phyloP scores from a whole-genome alignment of 2,113 vertebrate species.

The Rhea americana region DNA sequence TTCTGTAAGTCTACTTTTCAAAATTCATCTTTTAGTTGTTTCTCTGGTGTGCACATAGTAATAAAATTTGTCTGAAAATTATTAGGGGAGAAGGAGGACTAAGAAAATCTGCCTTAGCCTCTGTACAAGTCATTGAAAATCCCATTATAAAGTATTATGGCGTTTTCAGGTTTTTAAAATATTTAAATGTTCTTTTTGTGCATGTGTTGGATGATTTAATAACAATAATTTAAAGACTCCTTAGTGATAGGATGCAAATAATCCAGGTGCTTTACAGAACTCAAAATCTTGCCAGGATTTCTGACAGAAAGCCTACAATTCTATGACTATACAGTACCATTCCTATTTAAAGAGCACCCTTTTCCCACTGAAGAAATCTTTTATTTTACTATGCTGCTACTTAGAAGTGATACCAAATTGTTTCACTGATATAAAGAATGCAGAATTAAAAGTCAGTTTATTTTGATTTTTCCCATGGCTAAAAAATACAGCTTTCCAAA shows the following conservation, averaged over 20 bases:
- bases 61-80: neutral
- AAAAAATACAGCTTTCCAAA: constrained; percentile 53
- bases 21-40: neutral
- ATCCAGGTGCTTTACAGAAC: constrained; percentile 31
- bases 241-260: neutral
- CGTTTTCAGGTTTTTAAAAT: neutral
- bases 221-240: constrained; percentile 3
- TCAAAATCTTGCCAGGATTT: constrained; percentile 5
- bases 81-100: neutral
- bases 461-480: neutral
- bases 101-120: neutral
- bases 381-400: constrained; percentile 42
- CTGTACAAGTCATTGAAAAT: neutral
- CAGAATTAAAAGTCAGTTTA: constrained; percentile 54
- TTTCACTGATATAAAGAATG: constrained; percentile 52
- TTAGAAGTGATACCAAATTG: constrained; percentile 44
- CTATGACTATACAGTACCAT: neutral
- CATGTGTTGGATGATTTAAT: neutral
- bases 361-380: constrained; percentile 28
- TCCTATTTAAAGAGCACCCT: neutral
- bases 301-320: constrained; percentile 16
- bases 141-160: neutral
- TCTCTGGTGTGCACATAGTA: neutral
- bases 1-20: neutral
- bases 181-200: neutral